Evolutionary conservation across 2,888 invertebrate genomes (phyloP).

Genomic region (Himalopsyche tibetana): DNA sequence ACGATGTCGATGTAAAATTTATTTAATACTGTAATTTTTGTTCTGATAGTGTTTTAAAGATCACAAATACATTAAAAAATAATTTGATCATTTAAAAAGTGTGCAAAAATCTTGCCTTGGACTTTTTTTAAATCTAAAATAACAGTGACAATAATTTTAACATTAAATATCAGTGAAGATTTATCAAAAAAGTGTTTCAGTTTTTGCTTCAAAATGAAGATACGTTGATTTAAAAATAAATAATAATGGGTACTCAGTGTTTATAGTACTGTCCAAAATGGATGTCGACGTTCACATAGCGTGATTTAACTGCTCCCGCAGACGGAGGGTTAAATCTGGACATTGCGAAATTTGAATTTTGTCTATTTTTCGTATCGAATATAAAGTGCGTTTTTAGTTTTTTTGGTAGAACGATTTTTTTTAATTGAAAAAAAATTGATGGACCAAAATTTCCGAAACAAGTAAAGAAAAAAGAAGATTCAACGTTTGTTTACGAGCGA

Average conservation of each 20-base stretch:
- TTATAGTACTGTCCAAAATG: neutral
- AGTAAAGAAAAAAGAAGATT: neutral
- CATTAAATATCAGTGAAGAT: too few species aligned
- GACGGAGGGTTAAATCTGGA: slow-evolving; percentile 1
- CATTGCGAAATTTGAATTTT: neutral
- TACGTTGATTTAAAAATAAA: too few species aligned
- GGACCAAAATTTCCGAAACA: neutral
- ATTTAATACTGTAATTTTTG: too few species aligned
- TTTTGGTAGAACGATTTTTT: neutral
- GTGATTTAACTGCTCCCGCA: neutral
- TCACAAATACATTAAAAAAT: too few species aligned
- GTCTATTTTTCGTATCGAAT: neutral
- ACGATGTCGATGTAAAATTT: too few species aligned
- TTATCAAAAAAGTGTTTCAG: too few species aligned
- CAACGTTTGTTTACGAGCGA: neutral
- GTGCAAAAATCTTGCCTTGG: too few species aligned
- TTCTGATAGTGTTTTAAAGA: too few species aligned
- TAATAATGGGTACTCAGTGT: neutral
- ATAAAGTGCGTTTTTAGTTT: neutral
- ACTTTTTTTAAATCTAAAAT: too few species aligned
- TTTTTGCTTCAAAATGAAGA: too few species aligned
- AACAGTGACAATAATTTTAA: too few species aligned
- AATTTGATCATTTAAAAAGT: too few species aligned
- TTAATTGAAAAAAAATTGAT: neutral
- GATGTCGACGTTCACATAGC: slow-evolving; percentile 31